phyloP scores from a whole-genome alignment of 2,888 invertebrate genomes.

The Tinea trinotella region DNA sequence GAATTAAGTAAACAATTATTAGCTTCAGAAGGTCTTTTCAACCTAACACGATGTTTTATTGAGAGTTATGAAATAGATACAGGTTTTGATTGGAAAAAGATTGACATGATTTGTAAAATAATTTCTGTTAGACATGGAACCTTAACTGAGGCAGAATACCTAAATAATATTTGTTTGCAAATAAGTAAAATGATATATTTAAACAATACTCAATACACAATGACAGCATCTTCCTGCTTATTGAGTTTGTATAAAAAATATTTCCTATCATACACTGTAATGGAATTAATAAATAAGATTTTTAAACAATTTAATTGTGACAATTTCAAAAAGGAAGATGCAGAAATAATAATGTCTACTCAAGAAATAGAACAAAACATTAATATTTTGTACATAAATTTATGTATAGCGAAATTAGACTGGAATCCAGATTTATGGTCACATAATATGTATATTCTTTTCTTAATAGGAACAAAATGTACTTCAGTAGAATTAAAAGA shows the following conservation, averaged over 20 bases:
- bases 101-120: conserved; percentile 77
- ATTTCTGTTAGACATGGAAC: conserved; percentile 69
- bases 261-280: conserved; percentile 44
- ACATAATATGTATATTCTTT: conserved; percentile 55
- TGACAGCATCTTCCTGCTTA: conserved; percentile 71
- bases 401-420: conserved; percentile 36
- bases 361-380: conserved; percentile 51
- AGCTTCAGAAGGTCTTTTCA: conserved; percentile 75
- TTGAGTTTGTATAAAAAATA: conserved; percentile 65
- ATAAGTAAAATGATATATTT: conserved; percentile 56
- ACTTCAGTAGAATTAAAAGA: conserved; percentile 38
- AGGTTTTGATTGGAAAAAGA: conserved; percentile 76
- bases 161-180: conserved; percentile 67
- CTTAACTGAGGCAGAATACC: conserved; percentile 57
- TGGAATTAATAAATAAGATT: conserved; percentile 34
- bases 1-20: conserved; percentile 74
- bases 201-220: conserved; percentile 52
- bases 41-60: conserved; percentile 76
- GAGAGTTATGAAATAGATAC: conserved; percentile 68
- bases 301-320: conserved; percentile 42
- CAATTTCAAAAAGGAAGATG: conserved; percentile 45
- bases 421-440: conserved; percentile 44
- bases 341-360: conserved; percentile 43
- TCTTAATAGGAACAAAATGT: conserved; percentile 47
- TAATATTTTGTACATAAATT: conserved; percentile 46